Evolutionary conservation across 2,888 invertebrate genomes (phyloP).

Genomic region (Coenonympha glycerion): DNA sequence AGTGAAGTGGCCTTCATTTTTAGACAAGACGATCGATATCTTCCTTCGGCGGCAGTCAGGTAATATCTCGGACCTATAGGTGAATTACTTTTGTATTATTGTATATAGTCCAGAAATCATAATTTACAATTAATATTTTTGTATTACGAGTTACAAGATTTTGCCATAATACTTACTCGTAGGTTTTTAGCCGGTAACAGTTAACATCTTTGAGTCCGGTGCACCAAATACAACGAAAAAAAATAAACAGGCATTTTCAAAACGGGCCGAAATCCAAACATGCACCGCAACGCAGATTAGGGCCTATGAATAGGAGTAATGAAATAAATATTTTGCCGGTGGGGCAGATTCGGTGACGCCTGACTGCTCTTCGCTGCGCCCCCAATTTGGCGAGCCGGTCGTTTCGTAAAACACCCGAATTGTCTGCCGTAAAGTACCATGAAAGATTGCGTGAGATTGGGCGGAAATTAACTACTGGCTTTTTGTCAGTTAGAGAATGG

Average conservation of each 20-base stretch:
- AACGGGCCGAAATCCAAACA: slow-evolving; percentile 23
- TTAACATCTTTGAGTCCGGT: no score
- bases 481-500: slow-evolving; percentile 9
- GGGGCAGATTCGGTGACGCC: slow-evolving; percentile 66
- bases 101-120: no score
- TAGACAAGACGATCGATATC: no score
- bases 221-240: no score
- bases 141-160: no score
- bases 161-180: no score
- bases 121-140: no score
- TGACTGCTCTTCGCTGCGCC: slow-evolving; percentile 61
- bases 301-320: slow-evolving; percentile 73
- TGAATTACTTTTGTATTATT: no score
- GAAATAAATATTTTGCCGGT: slow-evolving; percentile 76
- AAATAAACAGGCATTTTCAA: not conserved
- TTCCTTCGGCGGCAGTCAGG: no score
- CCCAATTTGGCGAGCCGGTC: slow-evolving; percentile 59
- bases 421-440: slow-evolving; percentile 62
- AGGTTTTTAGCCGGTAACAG: no score
- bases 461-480: slow-evolving; percentile 43
- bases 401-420: slow-evolving; percentile 62
- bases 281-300: slow-evolving; percentile 61
- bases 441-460: slow-evolving; percentile 55
- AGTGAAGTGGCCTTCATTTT: no score
- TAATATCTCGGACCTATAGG: no score